Percentiles rank a stretch among this genome's conserved stretches.
Evolutionary conservation across 2,113 vertebrate species (phyloP).

Genomic region (Macheiramphus alcinus): DNA sequence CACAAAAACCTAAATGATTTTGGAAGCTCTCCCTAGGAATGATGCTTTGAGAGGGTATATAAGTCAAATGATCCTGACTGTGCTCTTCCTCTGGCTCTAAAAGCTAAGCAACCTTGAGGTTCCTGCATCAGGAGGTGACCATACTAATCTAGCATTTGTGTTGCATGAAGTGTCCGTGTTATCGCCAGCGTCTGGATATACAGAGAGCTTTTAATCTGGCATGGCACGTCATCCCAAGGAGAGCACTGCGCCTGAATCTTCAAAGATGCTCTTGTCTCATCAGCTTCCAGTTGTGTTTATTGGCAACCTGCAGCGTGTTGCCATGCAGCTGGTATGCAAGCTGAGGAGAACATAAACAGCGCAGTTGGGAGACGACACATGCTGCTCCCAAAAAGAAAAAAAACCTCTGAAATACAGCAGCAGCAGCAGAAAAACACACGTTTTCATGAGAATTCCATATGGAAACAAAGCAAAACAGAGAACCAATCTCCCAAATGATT

Average conservation of each 20-base stretch:
- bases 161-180: neutral
- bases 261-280: neutral
- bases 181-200: neutral
- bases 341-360: conserved; percentile 11
- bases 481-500: neutral
- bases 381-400: neutral
- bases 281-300: conserved; percentile 26
- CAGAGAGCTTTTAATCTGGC: neutral
- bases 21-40: neutral
- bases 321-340: neutral
- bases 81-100: neutral
- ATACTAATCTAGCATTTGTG: neutral
- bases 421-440: neutral
- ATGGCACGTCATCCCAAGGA: neutral
- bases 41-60: neutral
- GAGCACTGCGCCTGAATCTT: neutral
- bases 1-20: neutral
- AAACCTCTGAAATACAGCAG: neutral
- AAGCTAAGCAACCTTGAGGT: neutral
- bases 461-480: neutral
- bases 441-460: neutral
- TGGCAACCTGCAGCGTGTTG: conserved; percentile 19
- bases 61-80: neutral
- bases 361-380: neutral
- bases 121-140: neutral